phyloP scores from a whole-genome alignment of 2,113 vertebrate genomes.

The Galeopterus variegatus region DNA sequence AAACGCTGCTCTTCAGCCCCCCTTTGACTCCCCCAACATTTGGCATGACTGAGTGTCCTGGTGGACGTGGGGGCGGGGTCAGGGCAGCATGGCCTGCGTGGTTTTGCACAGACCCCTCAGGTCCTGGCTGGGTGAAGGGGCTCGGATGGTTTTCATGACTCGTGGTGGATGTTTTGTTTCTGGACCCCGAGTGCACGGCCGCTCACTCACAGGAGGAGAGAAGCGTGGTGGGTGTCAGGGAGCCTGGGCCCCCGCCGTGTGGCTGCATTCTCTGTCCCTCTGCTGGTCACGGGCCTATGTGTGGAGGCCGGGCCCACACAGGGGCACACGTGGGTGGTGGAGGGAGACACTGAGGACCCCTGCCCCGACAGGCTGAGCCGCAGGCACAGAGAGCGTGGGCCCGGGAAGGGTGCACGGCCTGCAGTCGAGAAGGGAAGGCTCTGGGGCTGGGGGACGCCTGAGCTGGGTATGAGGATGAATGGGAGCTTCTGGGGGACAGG shows the following conservation, averaged over 20 bases:
- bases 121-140: neutral
- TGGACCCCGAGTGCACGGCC: neutral
- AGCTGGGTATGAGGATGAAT: neutral
- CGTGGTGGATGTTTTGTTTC: accelerated
- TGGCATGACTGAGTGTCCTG: neutral
- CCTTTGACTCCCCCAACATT: neutral
- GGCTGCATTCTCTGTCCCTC: neutral
- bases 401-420: too few species aligned
- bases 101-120: neutral
- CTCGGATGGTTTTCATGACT: neutral
- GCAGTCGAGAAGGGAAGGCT: neutral
- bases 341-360: neutral
- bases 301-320: neutral
- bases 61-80: too few species aligned
- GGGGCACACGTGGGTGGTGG: neutral
- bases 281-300: neutral
- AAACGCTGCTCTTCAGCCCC: too few species aligned
- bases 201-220: neutral
- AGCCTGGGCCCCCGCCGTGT: neutral
- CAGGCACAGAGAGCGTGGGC: neutral
- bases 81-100: neutral
- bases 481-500: neutral
- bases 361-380: neutral
- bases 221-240: neutral
- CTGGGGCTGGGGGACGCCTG: accelerated